These are phyloP conservation scores for Hetaerina americana DNA, from an alignment of 1,140 invertebrate genomes.

Conservation along the genomic window DNA sequence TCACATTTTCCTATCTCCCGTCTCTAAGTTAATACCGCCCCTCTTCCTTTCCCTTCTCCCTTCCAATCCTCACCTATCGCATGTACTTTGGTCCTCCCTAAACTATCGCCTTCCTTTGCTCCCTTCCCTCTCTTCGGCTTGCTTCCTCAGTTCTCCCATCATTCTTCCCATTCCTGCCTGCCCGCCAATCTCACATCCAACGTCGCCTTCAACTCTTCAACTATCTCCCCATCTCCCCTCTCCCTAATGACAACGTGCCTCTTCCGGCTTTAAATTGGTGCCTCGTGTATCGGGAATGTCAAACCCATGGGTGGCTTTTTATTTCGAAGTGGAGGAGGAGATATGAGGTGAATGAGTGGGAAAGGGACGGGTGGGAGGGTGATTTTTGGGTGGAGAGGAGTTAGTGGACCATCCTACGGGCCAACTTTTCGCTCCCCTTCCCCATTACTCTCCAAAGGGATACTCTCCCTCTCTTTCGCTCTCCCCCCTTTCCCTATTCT, in stretches of 20 bases:
- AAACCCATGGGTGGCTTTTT: not conserved
- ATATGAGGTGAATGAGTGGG: not conserved
- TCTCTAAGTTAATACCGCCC: too few relatives aligned
- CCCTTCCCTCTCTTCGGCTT: not conserved
- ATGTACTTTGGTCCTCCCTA: not conserved
- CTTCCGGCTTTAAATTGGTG: not conserved
- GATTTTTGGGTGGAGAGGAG: not conserved
- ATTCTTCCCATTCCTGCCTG: not conserved
- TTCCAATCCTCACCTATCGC: not conserved
- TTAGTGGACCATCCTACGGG: not conserved
- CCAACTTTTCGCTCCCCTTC: not conserved
- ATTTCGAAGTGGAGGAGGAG: not conserved
- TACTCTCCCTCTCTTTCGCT: not conserved
- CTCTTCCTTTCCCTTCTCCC: not conserved
- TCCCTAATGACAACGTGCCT: not conserved
- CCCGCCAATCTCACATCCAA: not conserved
- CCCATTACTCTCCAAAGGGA: not conserved
- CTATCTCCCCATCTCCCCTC: not conserved
- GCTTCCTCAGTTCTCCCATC: not conserved
- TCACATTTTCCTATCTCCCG: too few relatives aligned
- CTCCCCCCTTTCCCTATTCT: not conserved
- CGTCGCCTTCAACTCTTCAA: not conserved
- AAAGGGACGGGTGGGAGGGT: not conserved
- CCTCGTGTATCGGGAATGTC: not conserved
- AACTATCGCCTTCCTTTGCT: not conserved